These are phyloP conservation scores for Melanotaenia trifasciata DNA, from an alignment of 2,797 vertebrate genomes.

Conservation along the genomic window DNA sequence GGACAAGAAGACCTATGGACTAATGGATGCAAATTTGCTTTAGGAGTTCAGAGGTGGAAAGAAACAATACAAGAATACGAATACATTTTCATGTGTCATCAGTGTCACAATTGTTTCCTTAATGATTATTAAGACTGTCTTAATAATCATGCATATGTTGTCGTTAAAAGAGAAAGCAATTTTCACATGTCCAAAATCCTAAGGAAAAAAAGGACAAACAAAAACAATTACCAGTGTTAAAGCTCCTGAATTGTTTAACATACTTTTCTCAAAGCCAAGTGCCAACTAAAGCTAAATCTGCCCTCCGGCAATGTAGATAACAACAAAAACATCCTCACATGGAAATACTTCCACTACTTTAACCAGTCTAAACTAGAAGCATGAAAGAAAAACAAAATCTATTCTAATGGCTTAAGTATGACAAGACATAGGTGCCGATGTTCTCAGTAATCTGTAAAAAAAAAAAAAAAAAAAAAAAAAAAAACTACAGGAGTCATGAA, in stretches of 20 bases:
- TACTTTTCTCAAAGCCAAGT: slow-evolving; percentile 47
- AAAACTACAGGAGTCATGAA: too few relatives aligned
- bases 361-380: too few relatives aligned
- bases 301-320: slow-evolving; percentile 34
- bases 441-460: too few relatives aligned
- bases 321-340: too few relatives aligned
- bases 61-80: slow-evolving; percentile 49
- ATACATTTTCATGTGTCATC: slow-evolving; percentile 37
- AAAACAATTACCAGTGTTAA: slow-evolving; percentile 14
- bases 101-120: slow-evolving; percentile 24
- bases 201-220: background rate
- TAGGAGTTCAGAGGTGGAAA: slow-evolving; percentile 31
- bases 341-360: too few relatives aligned
- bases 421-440: too few relatives aligned
- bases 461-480: too few relatives aligned
- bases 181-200: slow-evolving; percentile 34
- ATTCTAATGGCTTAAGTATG: too few relatives aligned
- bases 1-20: slow-evolving; percentile 35
- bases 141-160: slow-evolving; percentile 27
- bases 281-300: slow-evolving; percentile 52
- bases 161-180: slow-evolving; percentile 36
- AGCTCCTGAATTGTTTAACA: slow-evolving; percentile 49
- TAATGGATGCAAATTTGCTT: slow-evolving; percentile 35
- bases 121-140: slow-evolving; percentile 45
- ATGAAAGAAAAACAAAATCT: too few relatives aligned